phyloP scores from a whole-genome alignment of 1,140 invertebrate genomes.

The Phymorhynchus buccinoides region DNA sequence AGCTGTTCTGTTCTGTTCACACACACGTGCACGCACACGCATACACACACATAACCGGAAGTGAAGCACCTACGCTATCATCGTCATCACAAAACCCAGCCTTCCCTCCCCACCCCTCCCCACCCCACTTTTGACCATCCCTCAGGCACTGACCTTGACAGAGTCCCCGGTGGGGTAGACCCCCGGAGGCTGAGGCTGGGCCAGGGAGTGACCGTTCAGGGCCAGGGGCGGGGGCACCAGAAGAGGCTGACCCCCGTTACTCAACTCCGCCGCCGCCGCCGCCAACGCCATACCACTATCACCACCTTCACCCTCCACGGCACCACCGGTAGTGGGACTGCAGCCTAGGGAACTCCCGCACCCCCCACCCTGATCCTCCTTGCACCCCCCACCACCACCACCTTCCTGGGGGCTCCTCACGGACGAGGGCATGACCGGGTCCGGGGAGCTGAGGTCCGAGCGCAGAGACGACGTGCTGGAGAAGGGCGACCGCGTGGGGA shows the following conservation, averaged over 20 bases:
- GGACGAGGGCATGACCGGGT: conserved; percentile 54
- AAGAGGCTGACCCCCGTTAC: conserved; percentile 8
- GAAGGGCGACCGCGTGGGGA: conserved; percentile 59
- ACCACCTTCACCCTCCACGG: too few species aligned
- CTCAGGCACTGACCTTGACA: conserved; percentile 36
- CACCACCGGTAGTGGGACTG: conserved; percentile 14
- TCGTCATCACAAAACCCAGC: too few species aligned
- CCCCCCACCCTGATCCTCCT: conserved; percentile 36
- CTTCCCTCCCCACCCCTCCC: too few species aligned
- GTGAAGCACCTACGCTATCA: too few species aligned
- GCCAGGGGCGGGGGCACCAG: background rate
- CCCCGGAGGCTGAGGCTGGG: conserved; percentile 41
- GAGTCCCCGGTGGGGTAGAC: conserved; percentile 35
- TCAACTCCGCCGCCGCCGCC: background rate
- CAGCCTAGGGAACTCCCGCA: conserved; percentile 8
- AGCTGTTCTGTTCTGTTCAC: too few species aligned
- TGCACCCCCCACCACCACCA: conserved; percentile 31
- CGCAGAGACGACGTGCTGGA: conserved; percentile 60
- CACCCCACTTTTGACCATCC: background rate
- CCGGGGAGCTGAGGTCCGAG: conserved; percentile 55
- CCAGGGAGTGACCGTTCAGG: conserved; percentile 42
- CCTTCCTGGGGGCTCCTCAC: conserved; percentile 42
- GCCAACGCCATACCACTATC: background rate
- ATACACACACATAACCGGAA: too few species aligned
- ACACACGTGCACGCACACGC: too few species aligned